Evolutionary conservation across 2,113 vertebrate species (phyloP).

Genomic region (Pomatorhinus ruficollis): DNA sequence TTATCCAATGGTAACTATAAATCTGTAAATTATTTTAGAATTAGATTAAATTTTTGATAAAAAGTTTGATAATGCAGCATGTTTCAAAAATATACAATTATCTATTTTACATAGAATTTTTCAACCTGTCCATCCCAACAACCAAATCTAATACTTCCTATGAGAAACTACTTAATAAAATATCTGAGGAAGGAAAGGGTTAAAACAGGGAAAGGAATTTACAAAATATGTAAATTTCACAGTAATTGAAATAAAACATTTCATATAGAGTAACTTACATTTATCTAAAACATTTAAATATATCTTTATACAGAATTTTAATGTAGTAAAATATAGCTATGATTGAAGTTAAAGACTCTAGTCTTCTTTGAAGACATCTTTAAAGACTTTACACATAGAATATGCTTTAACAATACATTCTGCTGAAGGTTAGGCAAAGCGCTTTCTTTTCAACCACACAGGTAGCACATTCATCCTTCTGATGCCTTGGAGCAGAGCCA

Average conservation of each 20-base stretch:
- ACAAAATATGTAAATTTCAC: constrained; percentile 80
- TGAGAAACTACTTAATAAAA: constrained; percentile 64
- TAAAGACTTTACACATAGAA: constrained; percentile 82
- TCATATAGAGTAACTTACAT: constrained; percentile 79
- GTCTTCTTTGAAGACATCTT: constrained; percentile 88
- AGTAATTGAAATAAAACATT: constrained; percentile 82
- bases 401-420: constrained; percentile 86
- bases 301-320: constrained; percentile 83
- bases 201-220: constrained; percentile 63
- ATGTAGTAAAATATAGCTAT: constrained; percentile 89
- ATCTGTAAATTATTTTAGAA: constrained; percentile 73
- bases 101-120: constrained; percentile 74
- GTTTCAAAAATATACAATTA: constrained; percentile 79
- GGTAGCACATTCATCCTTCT: constrained; percentile 69
- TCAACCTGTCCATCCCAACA: constrained; percentile 62
- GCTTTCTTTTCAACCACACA: constrained; percentile 76
- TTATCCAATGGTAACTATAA: constrained; percentile 66
- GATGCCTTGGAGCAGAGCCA: not conserved
- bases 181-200: constrained; percentile 63
- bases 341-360: constrained; percentile 85
- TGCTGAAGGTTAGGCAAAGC: constrained; percentile 85
- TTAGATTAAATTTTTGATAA: constrained; percentile 67
- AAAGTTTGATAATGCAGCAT: constrained; percentile 72
- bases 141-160: constrained; percentile 63
- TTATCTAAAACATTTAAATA: constrained; percentile 82